A percentile compares a stretch with the other conserved stretches of the same genome.
These are phyloP conservation scores for Harpagifer antarcticus DNA, from an alignment of 2,797 vertebrate species.

Conservation along the genomic window DNA sequence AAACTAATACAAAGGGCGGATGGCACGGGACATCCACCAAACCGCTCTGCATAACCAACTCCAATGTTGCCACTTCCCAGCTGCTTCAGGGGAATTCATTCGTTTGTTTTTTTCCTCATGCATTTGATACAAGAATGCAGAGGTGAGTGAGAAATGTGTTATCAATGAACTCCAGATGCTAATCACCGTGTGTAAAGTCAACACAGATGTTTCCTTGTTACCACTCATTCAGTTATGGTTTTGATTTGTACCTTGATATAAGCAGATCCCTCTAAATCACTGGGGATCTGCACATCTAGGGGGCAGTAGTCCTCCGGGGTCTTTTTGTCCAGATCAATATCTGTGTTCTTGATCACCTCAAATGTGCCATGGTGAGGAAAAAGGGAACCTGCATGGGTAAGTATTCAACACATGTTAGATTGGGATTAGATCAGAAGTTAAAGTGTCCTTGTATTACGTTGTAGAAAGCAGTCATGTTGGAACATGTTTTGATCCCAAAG, in stretches of 20 bases:
- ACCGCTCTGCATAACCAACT: neutral
- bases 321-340: slow-evolving; percentile 97
- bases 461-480: neutral
- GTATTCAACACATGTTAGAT: neutral
- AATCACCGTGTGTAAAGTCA: neutral
- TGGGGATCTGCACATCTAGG: slow-evolving; percentile 95
- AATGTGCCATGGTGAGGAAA: slow-evolving; percentile 98
- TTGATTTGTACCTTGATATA: slow-evolving; percentile 92
- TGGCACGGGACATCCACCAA: neutral
- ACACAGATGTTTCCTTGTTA: neutral
- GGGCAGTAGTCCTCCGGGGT: slow-evolving; percentile 98
- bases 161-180: neutral
- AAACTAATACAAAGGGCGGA: neutral
- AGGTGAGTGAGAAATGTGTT: neutral
- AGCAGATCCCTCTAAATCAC: slow-evolving; percentile 96
- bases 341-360: slow-evolving; percentile 99
- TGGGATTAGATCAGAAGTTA: neutral
- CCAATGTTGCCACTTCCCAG: no score
- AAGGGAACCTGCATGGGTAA: slow-evolving; percentile 88
- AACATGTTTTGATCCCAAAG: no score
- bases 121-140: no score
- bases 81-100: no score
- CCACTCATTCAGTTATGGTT: neutral
- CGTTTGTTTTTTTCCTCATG: no score
- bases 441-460: neutral